These are phyloP conservation scores for Apostichopus californicus DNA, from an alignment of 35 echinoderm and acorn worm species.

Conservation along the genomic window DNA sequence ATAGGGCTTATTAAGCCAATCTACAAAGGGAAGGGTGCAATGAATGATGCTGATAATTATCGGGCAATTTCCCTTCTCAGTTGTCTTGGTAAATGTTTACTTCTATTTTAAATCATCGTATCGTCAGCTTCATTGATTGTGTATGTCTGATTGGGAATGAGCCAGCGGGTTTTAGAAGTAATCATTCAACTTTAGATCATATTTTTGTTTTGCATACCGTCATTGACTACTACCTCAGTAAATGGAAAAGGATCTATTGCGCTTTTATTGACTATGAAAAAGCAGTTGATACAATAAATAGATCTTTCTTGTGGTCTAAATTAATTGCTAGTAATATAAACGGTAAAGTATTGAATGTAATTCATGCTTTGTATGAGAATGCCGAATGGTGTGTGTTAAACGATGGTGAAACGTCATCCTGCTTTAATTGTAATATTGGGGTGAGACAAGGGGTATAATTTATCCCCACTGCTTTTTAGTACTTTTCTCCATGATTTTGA, in stretches of 20 bases:
- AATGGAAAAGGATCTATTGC: slow-evolving; percentile 57
- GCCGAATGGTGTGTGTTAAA: slow-evolving; percentile 70
- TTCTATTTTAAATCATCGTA: slow-evolving; percentile 36
- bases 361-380: slow-evolving; percentile 58
- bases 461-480: slow-evolving; percentile 63
- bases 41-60: slow-evolving; percentile 46
- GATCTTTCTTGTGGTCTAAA: neutral
- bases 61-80: slow-evolving; percentile 18
- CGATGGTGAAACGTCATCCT: slow-evolving; percentile 40
- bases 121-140: slow-evolving; percentile 42
- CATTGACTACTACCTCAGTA: slow-evolving; percentile 54
- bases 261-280: slow-evolving; percentile 77
- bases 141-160: slow-evolving; percentile 37
- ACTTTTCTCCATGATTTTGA: slow-evolving; percentile 74
- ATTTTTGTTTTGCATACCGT: slow-evolving; percentile 54
- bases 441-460: slow-evolving; percentile 65
- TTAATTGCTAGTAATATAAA: slow-evolving; percentile 56
- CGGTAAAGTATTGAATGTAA: slow-evolving; percentile 77
- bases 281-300: slow-evolving; percentile 66
- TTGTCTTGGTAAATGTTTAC: slow-evolving; percentile 59
- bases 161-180: slow-evolving; percentile 61
- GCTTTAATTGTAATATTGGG: slow-evolving; percentile 68
- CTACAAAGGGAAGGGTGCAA: slow-evolving; percentile 50
- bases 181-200: slow-evolving; percentile 56
- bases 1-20: slow-evolving; percentile 35